Conservation (phyloP, 2,888 invertebrate genomes). For the Heliconius ethilla region DNA sequence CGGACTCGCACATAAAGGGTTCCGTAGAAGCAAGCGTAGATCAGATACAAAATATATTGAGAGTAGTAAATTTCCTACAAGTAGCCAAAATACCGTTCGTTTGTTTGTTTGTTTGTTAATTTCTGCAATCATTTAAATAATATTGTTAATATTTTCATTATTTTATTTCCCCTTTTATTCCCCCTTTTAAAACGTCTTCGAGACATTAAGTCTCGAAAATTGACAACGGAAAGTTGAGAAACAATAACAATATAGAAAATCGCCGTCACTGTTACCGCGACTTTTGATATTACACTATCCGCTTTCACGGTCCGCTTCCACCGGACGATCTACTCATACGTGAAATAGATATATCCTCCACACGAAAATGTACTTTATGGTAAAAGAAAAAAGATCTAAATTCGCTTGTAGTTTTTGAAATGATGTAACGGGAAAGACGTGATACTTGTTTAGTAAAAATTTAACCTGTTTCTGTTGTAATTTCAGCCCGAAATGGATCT, state of each 20-base stretch:
- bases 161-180: too few species aligned
- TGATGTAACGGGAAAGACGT: slow-evolving; percentile 31
- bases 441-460: slow-evolving; percentile 33
- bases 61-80: too few species aligned
- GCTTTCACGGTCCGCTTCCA: slow-evolving; percentile 48
- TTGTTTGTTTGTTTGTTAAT: too few species aligned
- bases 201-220: too few species aligned
- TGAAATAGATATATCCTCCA: slow-evolving; percentile 43
- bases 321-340: slow-evolving; percentile 47
- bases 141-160: too few species aligned
- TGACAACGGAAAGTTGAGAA: too few species aligned
- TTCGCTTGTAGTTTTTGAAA: slow-evolving; percentile 1
- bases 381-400: background rate
- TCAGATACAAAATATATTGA: too few species aligned
- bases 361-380: slow-evolving; percentile 18
- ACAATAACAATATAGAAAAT: background rate
- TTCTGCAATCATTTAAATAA: too few species aligned
- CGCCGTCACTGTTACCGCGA: slow-evolving; percentile 27
- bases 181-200: too few species aligned
- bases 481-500: slow-evolving; percentile 18
- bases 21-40: too few species aligned
- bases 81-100: too few species aligned
- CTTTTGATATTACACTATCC: slow-evolving; percentile 46
- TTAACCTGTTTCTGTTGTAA: slow-evolving; percentile 30
- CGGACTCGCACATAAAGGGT: too few species aligned